Conservation (phyloP, 2,113 vertebrate genomes). For the Sula dactylatra region DNA sequence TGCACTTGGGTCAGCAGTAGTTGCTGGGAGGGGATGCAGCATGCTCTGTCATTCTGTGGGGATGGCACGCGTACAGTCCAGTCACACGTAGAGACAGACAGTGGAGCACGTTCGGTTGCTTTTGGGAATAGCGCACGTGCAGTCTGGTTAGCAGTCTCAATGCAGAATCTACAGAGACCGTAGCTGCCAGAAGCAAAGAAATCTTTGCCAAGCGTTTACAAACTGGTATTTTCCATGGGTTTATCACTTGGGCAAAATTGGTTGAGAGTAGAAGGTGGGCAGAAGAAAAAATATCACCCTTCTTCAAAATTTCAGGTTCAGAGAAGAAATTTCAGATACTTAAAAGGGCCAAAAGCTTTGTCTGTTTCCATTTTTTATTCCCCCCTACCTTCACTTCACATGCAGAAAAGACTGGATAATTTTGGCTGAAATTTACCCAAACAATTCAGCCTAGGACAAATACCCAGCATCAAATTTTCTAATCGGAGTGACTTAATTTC, state of each 20-base stretch:
- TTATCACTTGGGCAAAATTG: neutral
- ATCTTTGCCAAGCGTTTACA: neutral
- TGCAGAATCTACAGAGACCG: neutral
- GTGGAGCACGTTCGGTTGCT: neutral
- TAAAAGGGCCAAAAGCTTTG: neutral
- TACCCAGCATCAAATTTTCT: neutral
- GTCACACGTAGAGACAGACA: neutral
- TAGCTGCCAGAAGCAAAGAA: neutral
- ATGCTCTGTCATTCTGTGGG: fast-evolving
- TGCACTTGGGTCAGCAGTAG: neutral
- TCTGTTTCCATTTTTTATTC: neutral
- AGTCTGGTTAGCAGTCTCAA: neutral
- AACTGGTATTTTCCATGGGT: neutral
- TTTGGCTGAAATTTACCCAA: neutral
- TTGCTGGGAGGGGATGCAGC: neutral
- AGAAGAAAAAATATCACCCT: neutral
- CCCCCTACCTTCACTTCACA: neutral
- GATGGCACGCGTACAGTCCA: neutral
- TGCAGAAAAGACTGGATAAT: neutral
- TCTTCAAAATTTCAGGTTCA: neutral
- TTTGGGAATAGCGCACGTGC: neutral
- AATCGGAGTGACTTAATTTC: neutral
- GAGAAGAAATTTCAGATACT: neutral
- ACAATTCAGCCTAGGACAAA: neutral
- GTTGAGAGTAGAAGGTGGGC: neutral